A percentile compares a stretch with the other conserved stretches of the same genome.
These are phyloP conservation scores for Tychaedon coryphoeus DNA, from an alignment of 2,113 vertebrate species.

Conservation along the genomic window DNA sequence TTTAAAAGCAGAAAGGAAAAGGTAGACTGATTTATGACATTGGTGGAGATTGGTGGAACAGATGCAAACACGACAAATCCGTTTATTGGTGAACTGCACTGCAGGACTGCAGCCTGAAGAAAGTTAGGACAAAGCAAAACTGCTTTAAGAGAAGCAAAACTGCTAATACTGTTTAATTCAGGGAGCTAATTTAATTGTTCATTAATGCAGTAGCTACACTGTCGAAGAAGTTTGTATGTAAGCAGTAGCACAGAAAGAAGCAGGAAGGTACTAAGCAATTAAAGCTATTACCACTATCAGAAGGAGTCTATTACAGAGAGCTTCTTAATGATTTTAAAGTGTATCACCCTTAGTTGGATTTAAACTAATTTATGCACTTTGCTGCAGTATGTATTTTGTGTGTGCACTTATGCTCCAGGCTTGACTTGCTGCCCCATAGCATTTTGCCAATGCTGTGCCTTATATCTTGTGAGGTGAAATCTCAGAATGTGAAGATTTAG, in stretches of 20 bases:
- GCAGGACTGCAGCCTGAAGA: background rate
- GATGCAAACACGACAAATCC: background rate
- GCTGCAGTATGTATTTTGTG: background rate
- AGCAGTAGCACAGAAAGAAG: background rate
- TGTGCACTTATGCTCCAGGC: background rate
- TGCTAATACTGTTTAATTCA: background rate
- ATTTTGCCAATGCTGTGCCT: background rate
- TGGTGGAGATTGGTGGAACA: background rate
- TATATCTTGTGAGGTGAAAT: background rate
- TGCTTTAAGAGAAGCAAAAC: background rate
- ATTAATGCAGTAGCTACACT: background rate
- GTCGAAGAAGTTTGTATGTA: background rate
- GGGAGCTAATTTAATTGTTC: background rate
- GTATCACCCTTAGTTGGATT: background rate
- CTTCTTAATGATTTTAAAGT: background rate
- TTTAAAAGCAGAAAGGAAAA: background rate
- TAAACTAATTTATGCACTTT: background rate
- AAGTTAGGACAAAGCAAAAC: background rate
- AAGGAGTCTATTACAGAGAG: background rate
- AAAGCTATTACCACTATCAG: background rate
- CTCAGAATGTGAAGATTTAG: background rate
- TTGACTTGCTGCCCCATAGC: background rate
- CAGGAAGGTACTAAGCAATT: background rate
- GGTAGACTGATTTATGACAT: background rate
- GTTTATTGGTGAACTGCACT: background rate